A percentile compares a stretch with the other conserved stretches of the same genome.
phyloP scores from a whole-genome alignment of 2,888 invertebrate species.

The Drosophila helvetica region DNA sequence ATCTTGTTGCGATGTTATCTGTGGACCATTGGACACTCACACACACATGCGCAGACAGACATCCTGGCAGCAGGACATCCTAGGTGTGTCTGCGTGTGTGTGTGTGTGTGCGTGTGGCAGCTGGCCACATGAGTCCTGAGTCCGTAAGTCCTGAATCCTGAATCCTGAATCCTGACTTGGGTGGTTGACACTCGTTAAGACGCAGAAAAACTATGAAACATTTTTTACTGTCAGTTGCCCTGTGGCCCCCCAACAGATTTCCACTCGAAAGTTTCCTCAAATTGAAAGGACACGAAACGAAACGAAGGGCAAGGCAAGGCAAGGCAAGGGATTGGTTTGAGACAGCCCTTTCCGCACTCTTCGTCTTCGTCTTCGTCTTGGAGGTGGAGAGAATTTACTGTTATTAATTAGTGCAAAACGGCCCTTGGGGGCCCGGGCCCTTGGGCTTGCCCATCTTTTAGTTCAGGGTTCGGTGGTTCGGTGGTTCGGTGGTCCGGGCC shows the following conservation, averaged over 20 bases:
- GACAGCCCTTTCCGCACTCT: constrained; percentile 32
- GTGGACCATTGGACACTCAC: constrained; percentile 52
- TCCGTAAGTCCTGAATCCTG: constrained; percentile 17
- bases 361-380: constrained; percentile 16
- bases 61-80: constrained; percentile 55
- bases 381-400: constrained; percentile 67
- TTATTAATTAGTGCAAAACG: constrained; percentile 80
- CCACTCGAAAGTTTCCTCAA: constrained; percentile 25
- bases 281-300: constrained; percentile 13
- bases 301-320: too few species aligned
- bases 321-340: not conserved
- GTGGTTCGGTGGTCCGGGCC: constrained; percentile 44
- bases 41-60: constrained; percentile 33
- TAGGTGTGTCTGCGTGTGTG: not conserved
- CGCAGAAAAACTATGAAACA: constrained; percentile 76
- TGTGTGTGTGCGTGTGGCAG: constrained; percentile 22
- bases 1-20: constrained; percentile 57
- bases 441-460: constrained; percentile 29
- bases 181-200: constrained; percentile 77
- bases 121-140: constrained; percentile 60
- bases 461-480: constrained; percentile 40
- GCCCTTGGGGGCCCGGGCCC: constrained; percentile 72
- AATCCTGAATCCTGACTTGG: constrained; percentile 48
- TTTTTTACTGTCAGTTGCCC: constrained; percentile 71
- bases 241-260: constrained; percentile 38